Conservation (phyloP, 1,140 invertebrate genomes). For the Neodiprion virginianus region DNA sequence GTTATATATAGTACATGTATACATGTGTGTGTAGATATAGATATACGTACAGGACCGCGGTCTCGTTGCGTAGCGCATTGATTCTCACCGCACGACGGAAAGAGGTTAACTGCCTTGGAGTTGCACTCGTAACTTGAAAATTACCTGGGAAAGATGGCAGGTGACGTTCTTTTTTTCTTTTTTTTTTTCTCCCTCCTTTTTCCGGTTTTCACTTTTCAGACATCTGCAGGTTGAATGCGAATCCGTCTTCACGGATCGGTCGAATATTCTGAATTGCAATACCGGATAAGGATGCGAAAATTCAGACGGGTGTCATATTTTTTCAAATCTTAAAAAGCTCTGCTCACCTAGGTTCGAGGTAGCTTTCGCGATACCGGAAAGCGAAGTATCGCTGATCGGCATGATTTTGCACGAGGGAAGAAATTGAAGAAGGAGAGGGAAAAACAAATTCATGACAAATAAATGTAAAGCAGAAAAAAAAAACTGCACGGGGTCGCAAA, state of each 20-base stretch:
- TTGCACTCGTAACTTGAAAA: background rate
- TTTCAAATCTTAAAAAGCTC: too few relatives aligned
- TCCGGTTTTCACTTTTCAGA: background rate
- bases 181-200: background rate
- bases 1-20: too few relatives aligned
- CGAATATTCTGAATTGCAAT: background rate
- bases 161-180: background rate
- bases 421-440: too few relatives aligned
- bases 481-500: background rate
- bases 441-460: too few relatives aligned
- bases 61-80: background rate
- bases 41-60: background rate
- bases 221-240: background rate
- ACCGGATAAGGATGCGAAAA: too few relatives aligned
- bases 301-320: too few relatives aligned
- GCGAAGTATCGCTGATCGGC: too few relatives aligned
- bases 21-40: background rate
- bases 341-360: too few relatives aligned
- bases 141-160: background rate
- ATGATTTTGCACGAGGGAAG: background rate
- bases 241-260: background rate
- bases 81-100: constrained; percentile 7
- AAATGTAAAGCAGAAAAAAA: background rate
- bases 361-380: too few relatives aligned
- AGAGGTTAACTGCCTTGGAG: background rate